phyloP scores from a whole-genome alignment of 2,888 invertebrate genomes.

The Drosophila nr. medialis region DNA sequence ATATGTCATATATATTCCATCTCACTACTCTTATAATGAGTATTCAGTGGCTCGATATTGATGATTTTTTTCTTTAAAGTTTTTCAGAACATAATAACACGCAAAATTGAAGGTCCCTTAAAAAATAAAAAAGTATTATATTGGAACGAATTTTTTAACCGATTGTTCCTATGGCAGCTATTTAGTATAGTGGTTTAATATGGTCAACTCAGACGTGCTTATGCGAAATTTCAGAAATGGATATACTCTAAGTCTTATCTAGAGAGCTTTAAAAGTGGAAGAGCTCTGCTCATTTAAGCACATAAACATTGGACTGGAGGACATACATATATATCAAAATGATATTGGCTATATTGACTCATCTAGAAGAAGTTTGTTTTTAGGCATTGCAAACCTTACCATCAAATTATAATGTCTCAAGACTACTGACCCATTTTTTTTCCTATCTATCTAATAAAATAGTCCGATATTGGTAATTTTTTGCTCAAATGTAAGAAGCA shows the following conservation, averaged over 20 bases:
- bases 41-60: accelerated
- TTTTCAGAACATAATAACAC: too few species aligned
- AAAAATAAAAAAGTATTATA: too few species aligned
- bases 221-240: too few species aligned
- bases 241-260: not conserved
- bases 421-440: not conserved
- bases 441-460: too few species aligned
- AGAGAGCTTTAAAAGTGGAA: accelerated
- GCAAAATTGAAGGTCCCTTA: too few species aligned
- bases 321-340: not conserved
- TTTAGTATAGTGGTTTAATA: not conserved
- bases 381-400: not conserved
- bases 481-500: too few species aligned
- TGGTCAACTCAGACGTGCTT: not conserved
- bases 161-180: not conserved
- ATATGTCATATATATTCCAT: not conserved
- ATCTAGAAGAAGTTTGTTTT: not conserved
- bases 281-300: not conserved
- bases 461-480: not conserved
- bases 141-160: accelerated
- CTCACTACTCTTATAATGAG: not conserved
- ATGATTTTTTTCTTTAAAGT: not conserved
- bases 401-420: not conserved
- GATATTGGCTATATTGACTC: not conserved
- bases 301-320: not conserved